Evolutionary conservation across 1,140 invertebrate species (phyloP), one percentile per base, ranked within the genome.

Genomic region (Conus ventricosus): DNA sequence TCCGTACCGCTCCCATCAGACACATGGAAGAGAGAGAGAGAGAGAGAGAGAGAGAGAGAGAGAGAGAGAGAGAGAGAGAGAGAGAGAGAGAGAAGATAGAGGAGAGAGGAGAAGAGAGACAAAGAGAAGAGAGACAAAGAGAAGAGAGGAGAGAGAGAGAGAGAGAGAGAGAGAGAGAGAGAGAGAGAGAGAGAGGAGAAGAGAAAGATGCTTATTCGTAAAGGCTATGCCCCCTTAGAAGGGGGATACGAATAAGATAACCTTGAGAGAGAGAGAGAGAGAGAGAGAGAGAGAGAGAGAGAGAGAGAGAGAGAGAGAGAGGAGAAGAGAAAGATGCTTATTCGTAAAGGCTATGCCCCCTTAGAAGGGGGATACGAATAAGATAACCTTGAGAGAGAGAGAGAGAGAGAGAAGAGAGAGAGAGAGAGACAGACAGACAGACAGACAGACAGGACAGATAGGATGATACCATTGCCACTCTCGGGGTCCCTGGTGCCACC

Each of bases 31-130:
- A 53, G 51, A 53, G 78, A 27, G 78, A 53, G 78, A 53, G 51
- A 53, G 78, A 53, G 51, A 53, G 51, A 53, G 51, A 80, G 78
- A 80, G 78, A 80, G 78, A 80, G 78, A 80, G 78, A 80, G 78
- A 80, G 78, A 80, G 78, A 80, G 78, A 53, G 78, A 80, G 51
- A 80, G 78, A 80, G 51, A 80, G 25, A 80, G 78, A 80, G 78
- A 80, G 78, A 80, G 78, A 15, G 11, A 15, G 78, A 80, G 78
- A 80, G 78, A 80, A 80, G 78, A 80, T 2, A 80, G 78, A 80
- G 78, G 5, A 23, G 23, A 23, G 23, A 23, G 23, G 78, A 80
- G 78, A 80, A 80, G 78, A 80, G 78, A 80, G 78, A 80, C 3
- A 80, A 5, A 80, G n/a, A 80, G 78, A 80, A 39, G 39, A 39